A percentile compares a stretch with the other conserved stretches of the same genome.
phyloP scores from a whole-genome alignment of 2,113 vertebrate genomes.

The Microcebus ravelobensis region DNA sequence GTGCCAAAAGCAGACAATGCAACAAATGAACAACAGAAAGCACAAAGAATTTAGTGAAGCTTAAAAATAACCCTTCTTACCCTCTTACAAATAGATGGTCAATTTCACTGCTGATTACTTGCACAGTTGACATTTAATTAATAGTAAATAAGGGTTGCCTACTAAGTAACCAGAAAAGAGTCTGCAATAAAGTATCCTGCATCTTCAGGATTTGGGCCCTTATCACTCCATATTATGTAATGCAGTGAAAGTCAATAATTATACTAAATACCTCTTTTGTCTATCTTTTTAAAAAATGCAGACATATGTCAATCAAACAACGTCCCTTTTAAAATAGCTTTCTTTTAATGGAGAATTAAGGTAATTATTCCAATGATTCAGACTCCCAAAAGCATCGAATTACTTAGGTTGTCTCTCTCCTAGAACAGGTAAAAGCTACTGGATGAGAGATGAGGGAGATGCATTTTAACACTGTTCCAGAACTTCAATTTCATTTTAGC shows the following conservation, averaged over 20 bases:
- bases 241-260: constrained; percentile 51
- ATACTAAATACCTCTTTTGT: constrained; percentile 47
- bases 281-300: constrained; percentile 7
- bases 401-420: constrained; percentile 28
- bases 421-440: constrained; percentile 23
- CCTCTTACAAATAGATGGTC: constrained; percentile 53
- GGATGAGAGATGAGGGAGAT: background rate
- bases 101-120: constrained; percentile 56
- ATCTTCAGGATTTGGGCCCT: background rate
- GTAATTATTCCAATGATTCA: constrained; percentile 60
- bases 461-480: background rate
- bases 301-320: constrained; percentile 48
- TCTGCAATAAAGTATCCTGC: background rate
- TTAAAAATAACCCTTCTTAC: constrained; percentile 56
- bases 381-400: constrained; percentile 42
- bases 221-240: constrained; percentile 16
- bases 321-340: constrained; percentile 42
- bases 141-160: constrained; percentile 35
- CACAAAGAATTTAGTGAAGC: constrained; percentile 27
- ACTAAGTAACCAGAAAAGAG: constrained; percentile 47
- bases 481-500: background rate
- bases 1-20: constrained; percentile 68
- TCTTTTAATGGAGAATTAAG: constrained; percentile 59
- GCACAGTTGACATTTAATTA: constrained; percentile 64
- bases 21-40: constrained; percentile 70